Conservation (phyloP, 1,140 invertebrate genomes). For the Babylonia areolata region DNA sequence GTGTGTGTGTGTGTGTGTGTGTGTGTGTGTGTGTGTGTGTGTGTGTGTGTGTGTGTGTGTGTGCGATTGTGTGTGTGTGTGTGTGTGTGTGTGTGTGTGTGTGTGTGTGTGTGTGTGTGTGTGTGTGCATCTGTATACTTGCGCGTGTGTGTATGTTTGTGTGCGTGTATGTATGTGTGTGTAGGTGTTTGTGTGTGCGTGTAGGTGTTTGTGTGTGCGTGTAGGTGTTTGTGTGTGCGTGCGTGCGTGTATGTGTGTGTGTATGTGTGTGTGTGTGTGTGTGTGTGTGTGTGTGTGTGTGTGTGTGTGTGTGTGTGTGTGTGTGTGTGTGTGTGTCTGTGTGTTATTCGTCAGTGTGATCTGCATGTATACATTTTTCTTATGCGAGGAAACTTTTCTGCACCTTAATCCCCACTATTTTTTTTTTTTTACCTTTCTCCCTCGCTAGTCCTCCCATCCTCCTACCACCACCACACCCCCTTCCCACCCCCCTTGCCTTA, state of each 20-base stretch:
- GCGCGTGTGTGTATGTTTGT: neutral
- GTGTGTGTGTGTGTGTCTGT: neutral
- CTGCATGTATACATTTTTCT: too few relatives aligned
- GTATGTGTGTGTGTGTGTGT: constrained; percentile 7
- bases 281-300: constrained; percentile 11
- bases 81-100: constrained; percentile 7
- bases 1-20: neutral
- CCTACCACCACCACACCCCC: too few relatives aligned
- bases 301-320: neutral
- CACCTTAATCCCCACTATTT: too few relatives aligned
- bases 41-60: constrained; percentile 7
- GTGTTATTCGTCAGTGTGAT: neutral
- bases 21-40: constrained; percentile 7
- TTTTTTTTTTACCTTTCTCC: too few relatives aligned
- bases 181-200: neutral
- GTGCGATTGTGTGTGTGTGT: neutral
- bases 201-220: neutral
- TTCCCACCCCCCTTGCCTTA: too few relatives aligned
- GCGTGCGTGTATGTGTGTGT: neutral
- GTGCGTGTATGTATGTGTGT: neutral
- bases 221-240: neutral
- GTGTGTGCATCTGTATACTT: neutral
- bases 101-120: neutral
- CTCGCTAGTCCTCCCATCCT: too few relatives aligned
- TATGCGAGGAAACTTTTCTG: too few relatives aligned